Base-by-base conservation (phyloP, 2,113 vertebrate species). In the Gobio gobio region DNA sequence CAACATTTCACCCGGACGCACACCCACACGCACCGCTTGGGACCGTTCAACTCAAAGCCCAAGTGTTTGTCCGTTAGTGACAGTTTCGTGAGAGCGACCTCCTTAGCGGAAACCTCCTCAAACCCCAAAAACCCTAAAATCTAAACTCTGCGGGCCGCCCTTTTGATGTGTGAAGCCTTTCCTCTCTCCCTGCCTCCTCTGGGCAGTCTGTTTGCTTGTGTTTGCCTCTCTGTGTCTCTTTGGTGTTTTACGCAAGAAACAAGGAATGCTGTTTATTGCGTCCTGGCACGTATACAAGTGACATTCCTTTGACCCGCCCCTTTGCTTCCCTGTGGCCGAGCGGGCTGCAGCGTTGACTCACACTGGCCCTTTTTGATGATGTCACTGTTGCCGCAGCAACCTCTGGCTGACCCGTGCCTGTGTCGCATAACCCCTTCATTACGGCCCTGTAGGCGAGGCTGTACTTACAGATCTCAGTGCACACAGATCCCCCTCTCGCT, bases 351-450 rank as follows among this genome's bases (percentile, higher is more conserved):
- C 63, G 4, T 83, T 93, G 93, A 94, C 89, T 94, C 93, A 93
- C 86, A 49, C 87, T 58, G 92, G 87, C 90, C 88, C 87, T 90
- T 92, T 93, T 91, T 93, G 93, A 94, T 95, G 93, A 95, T 92
- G 89, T 93, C 93, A 94, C 87, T 80, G 64, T 86, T 91, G 91
- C 92, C 92, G 87, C 90, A 40, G 85, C 88, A 89, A 89, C 88
- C 89, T 88, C 89, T 90, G 89, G 89, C 90, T 93, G 93, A 94
- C 93, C 93, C 88, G 88, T 86, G 90, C 83, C 89, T 89, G 88
- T 66, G 74, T 85, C 86, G 86, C 86, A 78, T 78, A 92, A 93
- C 90, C 92, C 92, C 89, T 43, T 94, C 89, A 93, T 95, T 94
- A 94, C 91, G 90, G 88, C 86, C 81, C 86, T 87, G n/a, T 49